Percentiles rank a stretch among this genome's conserved stretches.
Evolutionary conservation across 2,113 vertebrate species (phyloP).

Genomic region (Lepus americanus): DNA sequence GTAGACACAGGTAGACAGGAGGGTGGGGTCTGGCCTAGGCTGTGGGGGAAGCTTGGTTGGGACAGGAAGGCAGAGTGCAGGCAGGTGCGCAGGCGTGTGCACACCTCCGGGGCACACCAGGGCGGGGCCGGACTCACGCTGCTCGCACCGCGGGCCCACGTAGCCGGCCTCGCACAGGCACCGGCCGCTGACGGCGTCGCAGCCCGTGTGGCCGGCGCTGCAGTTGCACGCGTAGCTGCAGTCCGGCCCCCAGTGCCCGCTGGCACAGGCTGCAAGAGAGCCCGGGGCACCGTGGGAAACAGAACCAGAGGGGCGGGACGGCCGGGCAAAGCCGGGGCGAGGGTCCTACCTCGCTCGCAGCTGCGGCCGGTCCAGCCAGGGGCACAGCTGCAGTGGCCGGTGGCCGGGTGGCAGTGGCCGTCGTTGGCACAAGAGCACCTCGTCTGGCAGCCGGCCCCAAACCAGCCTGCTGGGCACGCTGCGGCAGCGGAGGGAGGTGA

Average conservation of each 20-base stretch:
- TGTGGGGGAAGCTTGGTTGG: not conserved
- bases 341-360: constrained; percentile 91
- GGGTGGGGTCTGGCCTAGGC: no score
- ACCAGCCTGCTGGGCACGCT: constrained; percentile 93
- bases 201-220: constrained; percentile 90
- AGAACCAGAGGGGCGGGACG: fast-evolving
- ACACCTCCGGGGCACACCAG: fast-evolving
- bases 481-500: not conserved
- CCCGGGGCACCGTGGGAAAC: not conserved
- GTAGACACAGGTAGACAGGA: not conserved
- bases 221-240: constrained; percentile 92
- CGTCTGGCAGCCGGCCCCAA: constrained; percentile 91
- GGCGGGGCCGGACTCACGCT: constrained; percentile 87
- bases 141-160: constrained; percentile 89
- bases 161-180: constrained; percentile 94
- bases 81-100: fast-evolving
- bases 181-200: constrained; percentile 88
- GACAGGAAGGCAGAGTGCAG: not conserved
- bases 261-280: constrained; percentile 91
- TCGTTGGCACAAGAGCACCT: constrained; percentile 94
- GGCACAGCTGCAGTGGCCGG: constrained; percentile 91
- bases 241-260: constrained; percentile 91
- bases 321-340: fast-evolving
- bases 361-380: constrained; percentile 92
- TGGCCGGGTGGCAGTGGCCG: constrained; percentile 90